These are phyloP conservation scores for Apotomis turbidana DNA, from an alignment of 2,888 invertebrate genomes.

Conservation along the genomic window DNA sequence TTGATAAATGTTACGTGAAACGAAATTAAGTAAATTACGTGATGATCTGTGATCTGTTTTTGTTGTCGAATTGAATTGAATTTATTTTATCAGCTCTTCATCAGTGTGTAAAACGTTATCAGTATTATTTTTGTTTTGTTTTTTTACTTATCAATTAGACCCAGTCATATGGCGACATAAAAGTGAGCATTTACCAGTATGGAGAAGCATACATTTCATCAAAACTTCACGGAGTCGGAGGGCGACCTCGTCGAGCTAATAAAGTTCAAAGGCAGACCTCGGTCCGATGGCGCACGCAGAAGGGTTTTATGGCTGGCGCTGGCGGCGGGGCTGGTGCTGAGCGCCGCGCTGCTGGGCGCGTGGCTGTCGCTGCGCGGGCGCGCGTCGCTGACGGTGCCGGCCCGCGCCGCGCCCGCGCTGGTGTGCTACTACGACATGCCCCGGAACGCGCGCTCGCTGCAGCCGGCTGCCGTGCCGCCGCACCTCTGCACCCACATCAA, in stretches of 20 bases:
- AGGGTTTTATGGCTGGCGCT: not conserved
- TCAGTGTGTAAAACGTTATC: slow-evolving; percentile 28
- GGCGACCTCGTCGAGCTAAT: slow-evolving; percentile 17
- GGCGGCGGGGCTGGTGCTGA: slow-evolving; percentile 12
- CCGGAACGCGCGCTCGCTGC: slow-evolving; percentile 61
- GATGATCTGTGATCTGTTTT: not conserved
- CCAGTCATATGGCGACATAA: not conserved
- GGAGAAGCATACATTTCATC: not conserved
- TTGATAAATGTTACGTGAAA: slow-evolving; percentile 18
- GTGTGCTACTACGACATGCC: slow-evolving; percentile 88
- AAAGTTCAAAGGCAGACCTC: not conserved
- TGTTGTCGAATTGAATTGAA: not conserved
- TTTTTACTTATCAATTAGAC: slow-evolving; percentile 1
- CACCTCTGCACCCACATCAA: slow-evolving; percentile 93
- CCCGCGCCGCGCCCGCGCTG: slow-evolving; percentile 51
- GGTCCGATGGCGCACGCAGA: not conserved
- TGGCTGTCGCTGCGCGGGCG: not conserved
- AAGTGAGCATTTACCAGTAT: not conserved
- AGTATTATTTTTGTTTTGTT: slow-evolving; percentile 7
- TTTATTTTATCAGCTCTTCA: not conserved
- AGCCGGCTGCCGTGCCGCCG: slow-evolving; percentile 86
- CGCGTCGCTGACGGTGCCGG: not conserved
- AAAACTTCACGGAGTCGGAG: not conserved
- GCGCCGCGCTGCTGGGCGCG: slow-evolving; percentile 17
- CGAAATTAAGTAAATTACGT: slow-evolving; percentile 14